phyloP scores from a whole-genome alignment of 2,797 vertebrate genomes.

The Chaunax sp. region DNA sequence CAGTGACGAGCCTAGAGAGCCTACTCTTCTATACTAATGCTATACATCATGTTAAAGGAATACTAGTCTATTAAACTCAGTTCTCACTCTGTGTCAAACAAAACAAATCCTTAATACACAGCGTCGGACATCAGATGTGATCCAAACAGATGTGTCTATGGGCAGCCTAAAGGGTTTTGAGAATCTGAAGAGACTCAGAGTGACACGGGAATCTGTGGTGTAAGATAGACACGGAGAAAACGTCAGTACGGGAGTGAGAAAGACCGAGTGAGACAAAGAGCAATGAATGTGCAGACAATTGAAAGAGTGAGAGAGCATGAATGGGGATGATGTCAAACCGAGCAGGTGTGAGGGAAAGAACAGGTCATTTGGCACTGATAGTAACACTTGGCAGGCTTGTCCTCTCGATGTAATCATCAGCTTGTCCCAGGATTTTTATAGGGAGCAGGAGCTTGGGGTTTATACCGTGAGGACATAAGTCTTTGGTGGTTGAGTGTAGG shows the following conservation, averaged over 20 bases:
- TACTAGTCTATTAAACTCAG: background rate
- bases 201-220: background rate
- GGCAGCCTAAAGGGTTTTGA: background rate
- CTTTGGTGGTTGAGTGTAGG: conserved; percentile 36
- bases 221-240: conserved; percentile 5
- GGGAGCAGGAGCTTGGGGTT: conserved; percentile 40
- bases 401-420: conserved; percentile 42
- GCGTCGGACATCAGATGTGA: background rate
- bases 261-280: conserved; percentile 24
- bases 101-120: background rate
- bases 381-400: conserved; percentile 49
- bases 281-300: conserved; percentile 43
- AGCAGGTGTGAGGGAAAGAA: conserved; percentile 42
- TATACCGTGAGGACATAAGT: conserved; percentile 33
- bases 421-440: conserved; percentile 43
- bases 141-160: conserved; percentile 24
- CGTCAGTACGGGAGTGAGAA: conserved; percentile 8
- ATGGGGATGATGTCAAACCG: conserved; percentile 32
- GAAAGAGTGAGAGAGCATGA: conserved; percentile 18
- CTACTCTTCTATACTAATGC: too few species aligned
- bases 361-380: conserved; percentile 39
- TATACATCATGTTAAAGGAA: background rate
- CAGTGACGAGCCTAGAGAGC: background rate
- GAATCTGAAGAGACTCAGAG: background rate
- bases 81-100: background rate